Base-by-base conservation (phyloP, 2,888 invertebrate species). In the Azorinus chamasolen region DNA sequence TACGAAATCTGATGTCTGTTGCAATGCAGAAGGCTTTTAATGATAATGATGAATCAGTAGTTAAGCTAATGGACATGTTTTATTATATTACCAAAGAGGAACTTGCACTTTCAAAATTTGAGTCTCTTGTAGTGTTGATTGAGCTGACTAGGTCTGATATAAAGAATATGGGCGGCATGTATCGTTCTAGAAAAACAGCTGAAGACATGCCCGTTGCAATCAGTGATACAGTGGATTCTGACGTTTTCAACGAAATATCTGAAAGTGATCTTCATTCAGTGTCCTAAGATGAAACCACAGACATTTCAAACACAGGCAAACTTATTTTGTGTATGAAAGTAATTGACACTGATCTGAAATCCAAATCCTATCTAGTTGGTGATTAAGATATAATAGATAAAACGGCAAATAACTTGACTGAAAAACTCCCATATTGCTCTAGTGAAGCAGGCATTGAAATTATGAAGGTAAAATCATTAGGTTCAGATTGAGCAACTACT, bases 201-300 rank as follows among this genome's bases (percentile, higher is more conserved):
- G 63, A 51, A 27, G 32, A 32, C 51, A 20, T 63, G 16, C 24
- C 24, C 12, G 18, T n/a, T n/a, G 63, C 51, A 20, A 22, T 63
- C 22, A 53, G 53, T 3, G 51, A 63, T 18, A 25, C n/a, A 24
- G 43, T 63, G 1, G n/a, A 51, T 22, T 10, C 50, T 18, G 43
- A 53, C 20, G 43, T 63, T 27, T 50, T 24, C 14, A 39, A 50
- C n/a, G 25, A 63, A 20, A 50, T 63, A 16, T n/a, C 63, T n/a
- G 53, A 63, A 10, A 48, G 63, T 63, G 53, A 54, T 51, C 51
- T 63, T 63, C 37, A 51, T 25, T 63, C 51, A 22, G 43, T 50
- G 16, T 63, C 63, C 10, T 63, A 39, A 41, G 43, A 63, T 63
- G 63, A 50, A 53, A 63, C 63, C 5, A 63, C 63, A 24, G 51